Evolutionary conservation across 2,113 vertebrate genomes (phyloP).

Genomic region (Megaptera novaeangliae): DNA sequence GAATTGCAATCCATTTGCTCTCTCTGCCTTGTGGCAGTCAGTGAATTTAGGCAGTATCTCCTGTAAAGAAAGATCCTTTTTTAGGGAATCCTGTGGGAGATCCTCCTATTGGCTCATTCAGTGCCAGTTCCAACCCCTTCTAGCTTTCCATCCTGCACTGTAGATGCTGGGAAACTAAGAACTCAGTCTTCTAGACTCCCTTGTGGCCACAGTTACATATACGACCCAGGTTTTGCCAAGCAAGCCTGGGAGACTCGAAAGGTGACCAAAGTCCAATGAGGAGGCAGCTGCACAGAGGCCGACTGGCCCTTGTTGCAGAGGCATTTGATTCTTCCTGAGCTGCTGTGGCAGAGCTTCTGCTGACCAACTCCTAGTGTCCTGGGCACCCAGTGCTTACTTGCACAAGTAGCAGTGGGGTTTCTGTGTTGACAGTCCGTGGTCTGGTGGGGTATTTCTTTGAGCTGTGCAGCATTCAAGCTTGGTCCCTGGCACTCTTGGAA

Average conservation of each 20-base stretch:
- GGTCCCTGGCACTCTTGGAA: neutral
- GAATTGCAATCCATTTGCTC: neutral
- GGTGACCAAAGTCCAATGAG: neutral
- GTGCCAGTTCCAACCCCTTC: neutral
- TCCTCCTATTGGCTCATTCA: neutral
- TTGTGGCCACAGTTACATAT: neutral
- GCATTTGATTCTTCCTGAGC: neutral
- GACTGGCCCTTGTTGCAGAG: rapidly evolving
- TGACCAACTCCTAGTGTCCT: neutral
- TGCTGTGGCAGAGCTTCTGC: neutral
- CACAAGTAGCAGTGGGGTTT: neutral
- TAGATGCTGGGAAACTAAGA: neutral
- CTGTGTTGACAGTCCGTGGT: neutral
- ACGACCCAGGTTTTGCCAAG: neutral
- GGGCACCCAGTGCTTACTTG: neutral
- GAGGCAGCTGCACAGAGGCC: neutral
- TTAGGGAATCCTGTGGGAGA: neutral
- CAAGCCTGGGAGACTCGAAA: neutral
- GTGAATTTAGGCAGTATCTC: neutral
- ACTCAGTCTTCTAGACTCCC: neutral
- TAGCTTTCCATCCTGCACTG: neutral
- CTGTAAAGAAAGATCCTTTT: neutral
- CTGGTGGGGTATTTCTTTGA: neutral
- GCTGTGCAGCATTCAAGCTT: neutral
- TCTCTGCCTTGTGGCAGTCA: neutral